A percentile compares a stretch with the other conserved stretches of the same genome.
Evolutionary conservation across 2,888 invertebrate genomes (phyloP).

Genomic region (Halictus ligatus): DNA sequence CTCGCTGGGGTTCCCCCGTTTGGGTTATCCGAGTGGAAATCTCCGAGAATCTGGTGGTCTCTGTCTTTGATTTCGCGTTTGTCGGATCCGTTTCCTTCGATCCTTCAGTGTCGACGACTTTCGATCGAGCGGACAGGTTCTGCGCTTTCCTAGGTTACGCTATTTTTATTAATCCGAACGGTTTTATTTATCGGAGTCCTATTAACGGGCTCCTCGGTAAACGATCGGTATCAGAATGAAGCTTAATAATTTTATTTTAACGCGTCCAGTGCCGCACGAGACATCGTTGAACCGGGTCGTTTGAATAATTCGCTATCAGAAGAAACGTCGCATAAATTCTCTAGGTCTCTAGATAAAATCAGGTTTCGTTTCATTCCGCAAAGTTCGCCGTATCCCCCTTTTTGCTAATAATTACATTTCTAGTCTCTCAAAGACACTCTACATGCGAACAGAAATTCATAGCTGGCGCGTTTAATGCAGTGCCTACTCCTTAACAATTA

Average conservation of each 20-base stretch:
- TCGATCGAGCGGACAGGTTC: background rate
- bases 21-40: background rate
- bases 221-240: background rate
- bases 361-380: background rate
- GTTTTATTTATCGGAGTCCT: background rate
- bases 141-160: background rate
- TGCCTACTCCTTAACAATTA: background rate
- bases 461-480: background rate
- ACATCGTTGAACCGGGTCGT: background rate
- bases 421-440: background rate
- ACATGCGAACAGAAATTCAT: background rate
- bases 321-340: background rate
- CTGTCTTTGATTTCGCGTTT: background rate
- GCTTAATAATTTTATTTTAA: conserved; percentile 1
- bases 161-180: background rate
- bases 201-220: background rate
- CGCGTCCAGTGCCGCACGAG: background rate
- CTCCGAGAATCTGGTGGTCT: background rate
- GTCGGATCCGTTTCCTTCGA: background rate
- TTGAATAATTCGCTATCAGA: background rate
- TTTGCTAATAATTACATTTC: background rate
- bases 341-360: background rate
- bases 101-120: background rate
- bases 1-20: background rate
- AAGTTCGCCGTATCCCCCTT: too few species aligned